Base-by-base conservation (phyloP, 2,797 vertebrate species). In the Enteromius mattozi region DNA sequence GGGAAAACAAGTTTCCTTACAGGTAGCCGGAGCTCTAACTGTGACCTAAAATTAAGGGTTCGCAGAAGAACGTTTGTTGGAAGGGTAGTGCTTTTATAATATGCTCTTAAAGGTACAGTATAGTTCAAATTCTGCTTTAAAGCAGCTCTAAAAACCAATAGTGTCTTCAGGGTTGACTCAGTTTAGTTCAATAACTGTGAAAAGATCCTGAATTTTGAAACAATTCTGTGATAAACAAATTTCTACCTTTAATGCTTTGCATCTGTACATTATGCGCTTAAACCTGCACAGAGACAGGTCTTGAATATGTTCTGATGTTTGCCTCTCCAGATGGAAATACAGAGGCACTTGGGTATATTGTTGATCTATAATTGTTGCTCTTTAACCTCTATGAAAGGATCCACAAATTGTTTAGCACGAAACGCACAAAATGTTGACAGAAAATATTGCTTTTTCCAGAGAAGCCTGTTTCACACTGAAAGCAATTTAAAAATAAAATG, bases 231-330 rank as follows among this genome's bases (percentile, higher is more conserved):
- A 10, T n/a, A 56, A 45, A 45, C 45, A 10, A 0, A 51, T 21
- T 17, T 37, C 37, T 37, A 13, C 12, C 19, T 56, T 75, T 8
- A 24, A n/a, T 37, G 13, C 33, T 75, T 82, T 68, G 42, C 40
- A 42, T 82, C 51, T 84, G n/a, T 33, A 24, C 40, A 35, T 61
- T 80, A 27, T 51, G 65, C 42, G 27, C 3, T 35, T n/a, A 19
- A 33, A 12, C 54, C 37, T 63, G 33, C 16, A 33, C 4, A 79
- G 68, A 72, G 27, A 24, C 19, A 80, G 75, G 66, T 82, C 81
- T 70, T 77, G 71, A 83, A 77, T n/a, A 79, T 59, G 78, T 49
- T 84, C 66, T 66, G 13, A 76, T 63, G 72, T 78, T 65, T 68
- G 49, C 56, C 59, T 84, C 68, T 71, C 27, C 42, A 24, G n/a